phyloP scores from a whole-genome alignment of 2,888 invertebrate species.

The Proisotoma minuta region DNA sequence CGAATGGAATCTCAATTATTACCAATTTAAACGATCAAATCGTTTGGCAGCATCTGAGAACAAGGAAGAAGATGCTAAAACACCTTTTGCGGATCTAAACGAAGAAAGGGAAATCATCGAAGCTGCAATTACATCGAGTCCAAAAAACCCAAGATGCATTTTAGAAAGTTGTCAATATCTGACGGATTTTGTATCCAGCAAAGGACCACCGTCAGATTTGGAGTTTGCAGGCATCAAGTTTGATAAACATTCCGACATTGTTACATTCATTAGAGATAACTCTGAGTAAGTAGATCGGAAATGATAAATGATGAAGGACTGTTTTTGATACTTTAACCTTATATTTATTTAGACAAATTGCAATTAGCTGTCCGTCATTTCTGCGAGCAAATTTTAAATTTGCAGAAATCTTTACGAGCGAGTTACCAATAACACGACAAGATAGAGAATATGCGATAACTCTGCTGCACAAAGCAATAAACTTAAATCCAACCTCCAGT shows the following conservation, averaged over 20 bases:
- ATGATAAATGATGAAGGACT: no score
- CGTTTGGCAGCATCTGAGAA: not conserved
- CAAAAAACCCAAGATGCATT: not conserved
- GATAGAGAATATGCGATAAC: slow-evolving; percentile 4
- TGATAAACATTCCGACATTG: slow-evolving; percentile 2
- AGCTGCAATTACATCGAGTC: not conserved
- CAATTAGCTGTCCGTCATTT: slow-evolving; percentile 9
- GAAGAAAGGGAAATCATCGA: not conserved
- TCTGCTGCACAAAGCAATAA: not conserved
- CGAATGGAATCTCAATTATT: not conserved
- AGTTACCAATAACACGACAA: slow-evolving; percentile 6
- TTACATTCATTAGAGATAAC: not conserved
- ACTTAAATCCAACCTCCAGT: not conserved
- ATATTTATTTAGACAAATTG: no score
- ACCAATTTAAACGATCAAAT: not conserved
- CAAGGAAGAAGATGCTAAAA: not conserved
- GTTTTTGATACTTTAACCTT: no score
- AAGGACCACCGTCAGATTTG: not conserved
- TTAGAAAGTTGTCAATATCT: not conserved
- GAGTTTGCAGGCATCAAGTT: not conserved
- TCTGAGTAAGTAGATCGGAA: not conserved
- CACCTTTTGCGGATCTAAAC: not conserved
- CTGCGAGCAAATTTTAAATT: slow-evolving; percentile 6
- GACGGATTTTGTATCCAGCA: not conserved
- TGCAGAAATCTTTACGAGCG: slow-evolving; percentile 9